A percentile compares a stretch with the other conserved stretches of the same genome.
Evolutionary conservation across 2,888 invertebrate genomes (phyloP).

Genomic region (Ceratothoa steindachneri): DNA sequence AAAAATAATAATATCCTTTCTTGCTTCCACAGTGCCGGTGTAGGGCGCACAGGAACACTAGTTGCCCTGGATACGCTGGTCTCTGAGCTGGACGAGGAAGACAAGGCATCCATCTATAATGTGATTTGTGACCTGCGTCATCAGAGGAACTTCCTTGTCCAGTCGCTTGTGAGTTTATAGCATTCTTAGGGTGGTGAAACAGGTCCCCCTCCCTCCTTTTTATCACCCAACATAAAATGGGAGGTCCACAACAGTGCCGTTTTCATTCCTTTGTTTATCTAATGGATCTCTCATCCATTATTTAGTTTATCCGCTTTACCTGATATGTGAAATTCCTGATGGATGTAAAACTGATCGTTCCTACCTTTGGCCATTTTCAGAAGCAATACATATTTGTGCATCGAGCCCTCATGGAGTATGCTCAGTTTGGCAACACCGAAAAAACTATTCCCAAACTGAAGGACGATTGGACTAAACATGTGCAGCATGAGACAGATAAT

Average conservation of each 20-base stretch:
- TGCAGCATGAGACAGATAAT: slow-evolving; percentile 61
- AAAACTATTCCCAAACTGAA: slow-evolving; percentile 69
- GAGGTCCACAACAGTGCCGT: no score
- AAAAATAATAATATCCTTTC: neutral
- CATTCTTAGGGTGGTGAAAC: no score
- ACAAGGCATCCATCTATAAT: slow-evolving; percentile 81
- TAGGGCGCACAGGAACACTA: slow-evolving; percentile 88
- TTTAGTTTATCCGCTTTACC: no score
- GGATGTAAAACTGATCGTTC: no score
- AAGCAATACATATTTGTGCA: slow-evolving; percentile 97
- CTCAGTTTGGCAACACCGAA: slow-evolving; percentile 89
- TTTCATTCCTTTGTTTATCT: no score
- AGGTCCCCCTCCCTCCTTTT: no score
- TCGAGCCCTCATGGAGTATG: slow-evolving; percentile 83
- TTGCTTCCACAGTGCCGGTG: slow-evolving; percentile 68
- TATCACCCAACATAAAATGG: no score
- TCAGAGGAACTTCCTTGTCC: slow-evolving; percentile 89
- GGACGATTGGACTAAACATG: slow-evolving; percentile 66
- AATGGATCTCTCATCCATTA: no score
- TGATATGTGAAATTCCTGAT: no score
- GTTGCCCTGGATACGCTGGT: slow-evolving; percentile 86
- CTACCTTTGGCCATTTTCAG: no score
- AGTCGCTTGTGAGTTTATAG: slow-evolving; percentile 67
- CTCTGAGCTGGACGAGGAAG: slow-evolving; percentile 76
- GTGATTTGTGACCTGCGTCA: slow-evolving; percentile 83